Evolutionary conservation across 1,140 invertebrate species (phyloP), one percentile per base, ranked within the genome.

Genomic region (Archivesica marissinica): DNA sequence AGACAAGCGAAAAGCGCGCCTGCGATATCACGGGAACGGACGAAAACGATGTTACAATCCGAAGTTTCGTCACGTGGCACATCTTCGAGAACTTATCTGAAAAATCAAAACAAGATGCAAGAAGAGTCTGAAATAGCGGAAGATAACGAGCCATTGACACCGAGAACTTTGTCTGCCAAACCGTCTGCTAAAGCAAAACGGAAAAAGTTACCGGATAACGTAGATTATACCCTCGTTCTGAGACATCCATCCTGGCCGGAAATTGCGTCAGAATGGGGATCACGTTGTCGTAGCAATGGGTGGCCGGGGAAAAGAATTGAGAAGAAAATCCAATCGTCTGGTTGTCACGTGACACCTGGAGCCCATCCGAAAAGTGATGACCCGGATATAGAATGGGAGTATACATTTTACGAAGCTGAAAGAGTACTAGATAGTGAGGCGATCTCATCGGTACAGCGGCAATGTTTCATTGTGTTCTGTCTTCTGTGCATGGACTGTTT

Each of bases 331-430:
- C 35, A 61, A 39, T 39, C 81, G 13, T 13, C 17, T 17, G 72
- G 72, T 20, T 84, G 81, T 76, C 81, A 84, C 81, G 81, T 84
- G 81, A 84, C 81, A 3, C 81, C 81, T 13, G 72, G 81, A 23
- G 52, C 81, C 1, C 70, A 84, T 66, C 72, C 68, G 28, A 64
- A 75, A 25, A 84, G 81, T 38, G 39, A 75, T 1, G 81, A 84
- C 15, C 81, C 81, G 3, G 81, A 84, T n/a, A 38, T 84, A n/a
- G 81, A 84, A 52, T 84, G 81, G 81, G 72, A 64, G 38, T 84
- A 64, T 25, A 84, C 68, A 20, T 84, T 84, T 39, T 84, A 56
- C 44, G 52, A 84, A 66, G 81, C 81, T 3, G 81, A 84, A 50
- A 33, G 81, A 23, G 28, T 76, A 23, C 52, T 84, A n/a, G 56